Evolutionary conservation across 2,888 invertebrate species (phyloP), one percentile per base, ranked within the genome.

Genomic region (Nysson spinosus): DNA sequence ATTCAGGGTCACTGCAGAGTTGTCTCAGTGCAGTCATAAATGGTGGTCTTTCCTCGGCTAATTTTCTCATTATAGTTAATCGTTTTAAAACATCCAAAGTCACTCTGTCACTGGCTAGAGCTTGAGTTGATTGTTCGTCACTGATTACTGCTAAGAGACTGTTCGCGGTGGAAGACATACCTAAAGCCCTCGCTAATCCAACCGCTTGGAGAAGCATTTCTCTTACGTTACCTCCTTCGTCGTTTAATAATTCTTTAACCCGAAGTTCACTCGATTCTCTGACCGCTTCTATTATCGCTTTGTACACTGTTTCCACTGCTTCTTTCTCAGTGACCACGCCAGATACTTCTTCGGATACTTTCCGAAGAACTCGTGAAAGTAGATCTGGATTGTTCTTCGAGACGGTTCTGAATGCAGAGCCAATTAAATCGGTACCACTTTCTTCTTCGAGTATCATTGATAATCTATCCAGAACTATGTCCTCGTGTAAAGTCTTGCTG

Each of bases 1-100:
- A 87, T 79, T 92, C 91, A 7, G 93, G 92, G 80, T 93, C 91
- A 40, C 90, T 90, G 81, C 91, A 91, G 30, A 94, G 86, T 75
- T 92, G 90, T 19, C 89, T 88, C 12, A 94, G 87, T 0, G 93
- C 92, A 6, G 89, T 89, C 68, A 90, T 88, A 60, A 92, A 88
- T 12, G 90, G 90, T 2, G 92, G 92, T 46, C 92, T 90, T 69
- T 91, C 89, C 69, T 92, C 92, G 0, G 94, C 92, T 0, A 94
- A 87, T 85, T 93, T 92, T 42, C 92, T 88, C 90, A 94, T 93
- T 0, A 94, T 90, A 4, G 92, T 91, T 42, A 93, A 87, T 61
- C 94, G 88, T 85, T 91, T 92, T n/a, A 94, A 83, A 70, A 94
- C 91, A 69, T 91, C 92, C 39, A 91, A 81, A n/a, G 90, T 90